Conservation (phyloP, 1,140 invertebrate genomes). For the Zaprionus inermis region DNA sequence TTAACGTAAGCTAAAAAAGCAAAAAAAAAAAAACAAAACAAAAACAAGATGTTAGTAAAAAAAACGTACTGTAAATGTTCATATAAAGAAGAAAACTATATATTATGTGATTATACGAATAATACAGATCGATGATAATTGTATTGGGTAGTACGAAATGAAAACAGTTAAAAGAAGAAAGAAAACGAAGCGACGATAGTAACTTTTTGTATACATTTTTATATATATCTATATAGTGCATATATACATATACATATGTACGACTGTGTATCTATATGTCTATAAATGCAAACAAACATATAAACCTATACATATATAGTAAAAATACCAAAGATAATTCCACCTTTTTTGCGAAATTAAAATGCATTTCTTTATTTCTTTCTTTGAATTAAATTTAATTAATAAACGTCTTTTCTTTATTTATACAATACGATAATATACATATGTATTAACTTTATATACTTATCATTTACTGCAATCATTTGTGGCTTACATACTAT, state of each 20-base stretch:
- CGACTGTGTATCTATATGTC: conserved; percentile 43
- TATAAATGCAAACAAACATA: conserved; percentile 46
- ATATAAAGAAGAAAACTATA: conserved; percentile 65
- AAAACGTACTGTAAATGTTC: conserved; percentile 55
- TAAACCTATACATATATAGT: conserved; percentile 63
- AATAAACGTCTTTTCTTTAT: conserved; percentile 76
- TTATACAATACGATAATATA: conserved; percentile 63
- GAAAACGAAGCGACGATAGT: conserved; percentile 44
- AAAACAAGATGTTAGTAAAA: conserved; percentile 35
- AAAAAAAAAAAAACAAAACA: conserved; percentile 35
- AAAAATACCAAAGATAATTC: conserved; percentile 81
- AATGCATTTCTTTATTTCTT: conserved; percentile 77
- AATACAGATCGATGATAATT: conserved; percentile 42
- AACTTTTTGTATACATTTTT: conserved; percentile 64
- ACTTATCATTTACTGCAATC: conserved; percentile 67
- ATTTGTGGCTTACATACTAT: conserved; percentile 76
- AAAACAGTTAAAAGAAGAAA: conserved; percentile 13
- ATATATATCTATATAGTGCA: conserved; percentile 33
- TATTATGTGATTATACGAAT: conserved; percentile 71
- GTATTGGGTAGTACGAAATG: conserved; percentile 10
- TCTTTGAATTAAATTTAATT: conserved; percentile 67
- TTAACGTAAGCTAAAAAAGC: conserved; percentile 62
- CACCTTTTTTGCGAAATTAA: conserved; percentile 80
- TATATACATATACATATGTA: conserved; percentile 57
- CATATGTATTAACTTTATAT: conserved; percentile 62